Conservation (phyloP, 2,113 vertebrate species). For the Eurypyga helias region DNA sequence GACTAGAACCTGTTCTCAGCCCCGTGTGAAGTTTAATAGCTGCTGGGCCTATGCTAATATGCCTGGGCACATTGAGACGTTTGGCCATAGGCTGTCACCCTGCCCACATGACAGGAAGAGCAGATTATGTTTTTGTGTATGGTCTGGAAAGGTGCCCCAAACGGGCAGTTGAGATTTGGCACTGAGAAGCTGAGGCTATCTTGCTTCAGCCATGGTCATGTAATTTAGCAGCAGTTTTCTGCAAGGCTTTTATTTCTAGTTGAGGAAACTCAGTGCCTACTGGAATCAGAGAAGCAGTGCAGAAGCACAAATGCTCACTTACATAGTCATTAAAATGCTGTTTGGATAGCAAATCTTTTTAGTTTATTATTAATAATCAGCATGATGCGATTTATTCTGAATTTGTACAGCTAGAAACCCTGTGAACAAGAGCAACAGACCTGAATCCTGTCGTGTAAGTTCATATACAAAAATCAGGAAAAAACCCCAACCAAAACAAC, state of each 20-base stretch:
- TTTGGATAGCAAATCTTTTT: not conserved
- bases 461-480: not conserved
- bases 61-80: not conserved
- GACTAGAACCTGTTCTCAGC: not conserved
- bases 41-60: not conserved
- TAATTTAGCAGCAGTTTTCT: not conserved
- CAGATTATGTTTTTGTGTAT: not conserved
- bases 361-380: not conserved
- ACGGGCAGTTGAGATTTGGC: not conserved
- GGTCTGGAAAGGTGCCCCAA: not conserved
- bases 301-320: not conserved
- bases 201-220: not conserved
- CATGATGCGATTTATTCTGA: not conserved
- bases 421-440: not conserved
- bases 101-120: not conserved
- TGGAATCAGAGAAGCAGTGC: not conserved
- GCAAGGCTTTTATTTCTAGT: not conserved
- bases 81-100: not conserved
- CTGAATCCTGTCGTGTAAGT: not conserved
- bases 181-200: not conserved
- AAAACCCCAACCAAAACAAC: rapidly evolving
- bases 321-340: not conserved
- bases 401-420: not conserved
- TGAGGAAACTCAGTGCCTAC: not conserved
- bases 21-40: not conserved